Percentiles rank a stretch among this genome's conserved stretches.
These are phyloP conservation scores for Bombus cullumanus DNA, from an alignment of 1,140 invertebrate genomes.

Conservation along the genomic window DNA sequence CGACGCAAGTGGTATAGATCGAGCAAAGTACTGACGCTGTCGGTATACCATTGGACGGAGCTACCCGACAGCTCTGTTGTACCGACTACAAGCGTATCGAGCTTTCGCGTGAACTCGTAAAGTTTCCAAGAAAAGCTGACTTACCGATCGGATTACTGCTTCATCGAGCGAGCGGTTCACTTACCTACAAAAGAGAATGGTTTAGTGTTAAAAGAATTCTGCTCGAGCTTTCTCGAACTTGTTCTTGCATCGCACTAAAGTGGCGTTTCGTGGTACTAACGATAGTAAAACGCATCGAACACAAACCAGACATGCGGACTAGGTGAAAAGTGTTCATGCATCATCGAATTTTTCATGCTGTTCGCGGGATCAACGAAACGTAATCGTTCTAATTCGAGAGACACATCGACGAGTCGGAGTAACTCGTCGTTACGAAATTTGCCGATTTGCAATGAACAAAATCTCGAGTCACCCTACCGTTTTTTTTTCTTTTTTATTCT, in stretches of 20 bases:
- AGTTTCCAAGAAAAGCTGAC: slow-evolving; percentile 58
- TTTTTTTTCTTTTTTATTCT: neutral
- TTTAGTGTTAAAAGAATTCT: neutral
- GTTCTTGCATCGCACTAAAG: slow-evolving; percentile 47
- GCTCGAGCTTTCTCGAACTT: neutral
- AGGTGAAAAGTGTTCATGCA: slow-evolving; percentile 32
- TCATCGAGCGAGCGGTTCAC: slow-evolving; percentile 33
- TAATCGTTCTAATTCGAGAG: neutral
- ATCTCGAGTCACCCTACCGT: neutral
- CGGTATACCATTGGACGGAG: slow-evolving; percentile 13
- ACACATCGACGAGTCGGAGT: neutral
- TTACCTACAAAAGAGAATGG: slow-evolving; percentile 66
- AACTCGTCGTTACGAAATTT: too few species aligned
- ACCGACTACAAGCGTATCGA: slow-evolving; percentile 37
- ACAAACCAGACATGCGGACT: slow-evolving; percentile 30
- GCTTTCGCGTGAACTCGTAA: slow-evolving; percentile 38
- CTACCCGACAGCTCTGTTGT: slow-evolving; percentile 9
- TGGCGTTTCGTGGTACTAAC: neutral
- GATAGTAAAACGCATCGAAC: slow-evolving; percentile 10
- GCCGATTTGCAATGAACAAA: neutral
- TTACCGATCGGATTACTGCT: slow-evolving; percentile 57
- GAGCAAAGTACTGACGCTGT: slow-evolving; percentile 18
- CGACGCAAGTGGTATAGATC: slow-evolving; percentile 39
- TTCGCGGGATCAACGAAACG: neutral
- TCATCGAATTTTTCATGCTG: slow-evolving; percentile 19